A percentile compares a stretch with the other conserved stretches of the same genome.
Evolutionary conservation across 1,140 invertebrate species (phyloP).

Genomic region (Gryllus bimaculatus): DNA sequence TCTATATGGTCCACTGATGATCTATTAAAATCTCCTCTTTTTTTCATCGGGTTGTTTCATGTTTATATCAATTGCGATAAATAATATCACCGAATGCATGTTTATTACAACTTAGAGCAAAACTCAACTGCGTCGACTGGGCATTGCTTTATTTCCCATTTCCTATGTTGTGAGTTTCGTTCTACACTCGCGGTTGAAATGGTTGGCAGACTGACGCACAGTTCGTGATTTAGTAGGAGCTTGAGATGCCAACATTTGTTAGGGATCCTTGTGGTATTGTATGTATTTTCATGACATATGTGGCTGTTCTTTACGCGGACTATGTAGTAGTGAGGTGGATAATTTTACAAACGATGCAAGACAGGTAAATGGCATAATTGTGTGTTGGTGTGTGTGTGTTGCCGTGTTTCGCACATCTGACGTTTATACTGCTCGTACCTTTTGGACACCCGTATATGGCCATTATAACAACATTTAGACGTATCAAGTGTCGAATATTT

Average conservation of each 20-base stretch:
- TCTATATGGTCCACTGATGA: too few relatives aligned
- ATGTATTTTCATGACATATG: slow-evolving; percentile 75
- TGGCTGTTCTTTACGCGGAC: slow-evolving; percentile 78
- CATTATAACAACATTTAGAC: too few relatives aligned
- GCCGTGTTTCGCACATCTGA: neutral
- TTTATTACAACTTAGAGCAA: too few relatives aligned
- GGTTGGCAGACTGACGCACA: neutral
- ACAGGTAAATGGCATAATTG: slow-evolving; percentile 47
- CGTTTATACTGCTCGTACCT: too few relatives aligned
- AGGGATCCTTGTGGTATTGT: slow-evolving; percentile 81
- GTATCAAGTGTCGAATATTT: too few relatives aligned
- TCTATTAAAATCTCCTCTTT: too few relatives aligned
- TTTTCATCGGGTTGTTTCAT: too few relatives aligned
- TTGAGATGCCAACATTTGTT: slow-evolving; percentile 38
- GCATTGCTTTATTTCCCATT: too few relatives aligned
- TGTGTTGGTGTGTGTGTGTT: neutral
- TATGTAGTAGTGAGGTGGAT: slow-evolving; percentile 84
- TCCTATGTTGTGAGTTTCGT: neutral
- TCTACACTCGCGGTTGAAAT: neutral
- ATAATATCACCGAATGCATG: too few relatives aligned
- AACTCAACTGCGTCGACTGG: too few relatives aligned
- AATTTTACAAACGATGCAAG: slow-evolving; percentile 68
- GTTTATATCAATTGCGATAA: too few relatives aligned
- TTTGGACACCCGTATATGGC: too few relatives aligned
- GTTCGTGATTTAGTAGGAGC: neutral